Percentiles rank a stretch among this genome's conserved stretches.
These are phyloP conservation scores for Eristalis tenax DNA, from an alignment of 2,888 invertebrate genomes.

Conservation along the genomic window DNA sequence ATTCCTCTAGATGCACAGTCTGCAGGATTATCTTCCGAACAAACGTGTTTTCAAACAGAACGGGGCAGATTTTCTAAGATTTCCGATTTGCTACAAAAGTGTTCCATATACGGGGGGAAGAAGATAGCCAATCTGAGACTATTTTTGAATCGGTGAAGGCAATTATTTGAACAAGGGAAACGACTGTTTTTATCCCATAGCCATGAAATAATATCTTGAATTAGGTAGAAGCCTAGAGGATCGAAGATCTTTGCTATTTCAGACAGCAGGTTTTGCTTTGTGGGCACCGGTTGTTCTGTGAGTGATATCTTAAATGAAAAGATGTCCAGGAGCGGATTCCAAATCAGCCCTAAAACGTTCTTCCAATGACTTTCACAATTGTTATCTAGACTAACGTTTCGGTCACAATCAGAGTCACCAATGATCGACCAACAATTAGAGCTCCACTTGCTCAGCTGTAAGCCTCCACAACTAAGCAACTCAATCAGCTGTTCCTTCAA, in stretches of 20 bases:
- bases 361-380: background rate
- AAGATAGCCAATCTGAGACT: too few species aligned
- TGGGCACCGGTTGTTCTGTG: background rate
- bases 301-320: background rate
- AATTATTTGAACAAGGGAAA: too few species aligned
- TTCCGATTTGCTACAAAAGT: too few species aligned
- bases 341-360: slow-evolving; percentile 9
- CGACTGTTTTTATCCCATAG: background rate
- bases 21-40: too few species aligned
- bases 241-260: background rate
- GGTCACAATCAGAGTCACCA: background rate
- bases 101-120: too few species aligned
- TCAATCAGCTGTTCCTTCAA: slow-evolving; percentile 10
- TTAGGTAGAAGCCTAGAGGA: background rate
- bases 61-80: too few species aligned
- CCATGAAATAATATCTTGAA: background rate
- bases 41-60: too few species aligned
- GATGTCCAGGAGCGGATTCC: background rate
- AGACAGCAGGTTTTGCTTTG: background rate
- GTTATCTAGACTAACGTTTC: background rate
- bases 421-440: background rate
- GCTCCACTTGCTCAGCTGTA: background rate
- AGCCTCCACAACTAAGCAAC: background rate
- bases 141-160: too few species aligned
- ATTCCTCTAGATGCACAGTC: too few species aligned